Conservation (phyloP, 2,888 invertebrate genomes). For the Drosophila anomelani region DNA sequence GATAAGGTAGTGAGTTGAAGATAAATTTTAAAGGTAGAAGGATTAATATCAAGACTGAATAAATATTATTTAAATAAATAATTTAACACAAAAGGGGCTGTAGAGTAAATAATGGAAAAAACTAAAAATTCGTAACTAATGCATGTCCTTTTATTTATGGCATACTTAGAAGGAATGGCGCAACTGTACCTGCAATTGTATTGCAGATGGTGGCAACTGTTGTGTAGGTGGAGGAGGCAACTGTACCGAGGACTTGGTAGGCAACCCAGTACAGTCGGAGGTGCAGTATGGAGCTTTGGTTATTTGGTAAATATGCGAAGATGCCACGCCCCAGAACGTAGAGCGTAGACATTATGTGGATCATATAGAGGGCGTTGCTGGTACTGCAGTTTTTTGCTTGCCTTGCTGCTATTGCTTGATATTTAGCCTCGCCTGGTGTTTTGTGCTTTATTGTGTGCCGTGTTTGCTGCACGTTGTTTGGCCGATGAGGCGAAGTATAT, state of each 20-base stretch:
- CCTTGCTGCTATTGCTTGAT: conserved; percentile 76
- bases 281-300: conserved; percentile 23
- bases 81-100: neutral
- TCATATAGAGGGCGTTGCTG: conserved; percentile 37
- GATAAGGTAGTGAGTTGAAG: neutral
- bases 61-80: neutral
- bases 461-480: conserved; percentile 74
- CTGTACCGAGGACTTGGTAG: conserved; percentile 9
- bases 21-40: neutral
- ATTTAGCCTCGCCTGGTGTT: conserved; percentile 65
- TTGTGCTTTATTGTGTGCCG: conserved; percentile 70
- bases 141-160: too few species aligned
- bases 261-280: conserved; percentile 10
- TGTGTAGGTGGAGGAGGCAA: conserved; percentile 7
- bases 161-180: neutral
- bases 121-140: neutral
- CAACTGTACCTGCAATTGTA: conserved; percentile 19
- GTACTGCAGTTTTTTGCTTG: conserved; percentile 57
- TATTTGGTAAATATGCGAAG: conserved; percentile 48
- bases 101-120: neutral
- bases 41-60: neutral
- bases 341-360: conserved; percentile 13
- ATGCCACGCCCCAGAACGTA: conserved; percentile 36
- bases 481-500: conserved; percentile 51
- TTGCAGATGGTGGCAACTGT: neutral